These are phyloP conservation scores for Rapana venosa DNA, from an alignment of 2,888 invertebrate species.

Conservation along the genomic window DNA sequence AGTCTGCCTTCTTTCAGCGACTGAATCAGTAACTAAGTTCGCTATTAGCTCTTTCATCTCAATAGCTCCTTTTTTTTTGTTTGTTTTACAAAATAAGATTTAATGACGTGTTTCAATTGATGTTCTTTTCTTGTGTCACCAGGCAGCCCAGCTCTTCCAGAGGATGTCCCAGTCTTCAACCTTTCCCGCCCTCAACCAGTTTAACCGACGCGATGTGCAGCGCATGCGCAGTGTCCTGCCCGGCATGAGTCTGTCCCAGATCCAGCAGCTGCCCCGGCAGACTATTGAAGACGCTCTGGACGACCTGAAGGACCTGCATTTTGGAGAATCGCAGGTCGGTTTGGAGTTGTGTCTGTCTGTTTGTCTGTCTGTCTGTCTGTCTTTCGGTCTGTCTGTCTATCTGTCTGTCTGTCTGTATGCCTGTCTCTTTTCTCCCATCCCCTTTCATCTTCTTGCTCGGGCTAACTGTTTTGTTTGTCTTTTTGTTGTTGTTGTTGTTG, in stretches of 20 bases:
- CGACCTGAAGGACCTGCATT: constrained; percentile 45
- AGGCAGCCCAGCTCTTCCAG: constrained; percentile 44
- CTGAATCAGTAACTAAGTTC: not conserved
- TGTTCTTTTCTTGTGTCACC: not conserved
- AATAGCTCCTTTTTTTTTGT: not conserved
- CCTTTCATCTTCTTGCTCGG: too few species aligned
- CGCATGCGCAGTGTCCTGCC: constrained; percentile 41
- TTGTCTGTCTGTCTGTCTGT: too few species aligned
- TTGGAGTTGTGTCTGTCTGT: too few species aligned
- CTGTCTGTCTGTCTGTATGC: too few species aligned
- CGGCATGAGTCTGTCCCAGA: constrained; percentile 43
- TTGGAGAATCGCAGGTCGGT: constrained; percentile 49
- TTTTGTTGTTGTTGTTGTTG: not conserved
- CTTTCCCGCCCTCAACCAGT: constrained; percentile 38
- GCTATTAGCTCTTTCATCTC: not conserved
- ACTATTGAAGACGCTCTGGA: constrained; percentile 44
- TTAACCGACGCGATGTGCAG: constrained; percentile 41
- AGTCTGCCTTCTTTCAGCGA: too few species aligned
- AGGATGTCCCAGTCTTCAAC: constrained; percentile 40
- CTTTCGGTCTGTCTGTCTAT: too few species aligned
- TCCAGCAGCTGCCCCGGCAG: constrained; percentile 34
- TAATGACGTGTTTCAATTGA: not conserved
- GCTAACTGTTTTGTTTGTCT: not conserved
- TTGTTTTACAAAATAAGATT: not conserved
- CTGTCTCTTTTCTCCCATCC: too few species aligned